A percentile compares a stretch with the other conserved stretches of the same genome.
Evolutionary conservation across 2,113 vertebrate species (phyloP).

Genomic region (Benitochromis conjunctus): DNA sequence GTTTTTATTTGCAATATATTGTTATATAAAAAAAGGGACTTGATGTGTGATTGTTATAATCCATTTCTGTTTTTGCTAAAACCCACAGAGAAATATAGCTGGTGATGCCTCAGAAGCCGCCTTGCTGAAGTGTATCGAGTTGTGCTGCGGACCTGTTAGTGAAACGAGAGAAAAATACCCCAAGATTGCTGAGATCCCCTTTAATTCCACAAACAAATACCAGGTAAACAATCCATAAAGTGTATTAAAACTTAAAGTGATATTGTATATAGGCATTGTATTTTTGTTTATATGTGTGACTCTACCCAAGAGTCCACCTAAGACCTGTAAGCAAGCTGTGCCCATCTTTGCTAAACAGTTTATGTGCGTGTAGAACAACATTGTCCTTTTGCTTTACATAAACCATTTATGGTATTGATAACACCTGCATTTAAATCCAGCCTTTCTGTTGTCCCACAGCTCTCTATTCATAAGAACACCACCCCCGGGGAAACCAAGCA

Average conservation of each 20-base stretch:
- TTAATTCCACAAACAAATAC: constrained; percentile 58
- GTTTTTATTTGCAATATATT: background rate
- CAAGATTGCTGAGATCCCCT: constrained; percentile 87
- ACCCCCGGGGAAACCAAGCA: constrained; percentile 72
- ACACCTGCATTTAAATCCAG: background rate
- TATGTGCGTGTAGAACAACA: background rate
- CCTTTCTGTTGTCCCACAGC: constrained; percentile 50
- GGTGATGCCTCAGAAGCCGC: constrained; percentile 89
- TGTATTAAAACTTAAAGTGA: background rate
- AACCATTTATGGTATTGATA: background rate
- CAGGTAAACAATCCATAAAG: constrained; percentile 72
- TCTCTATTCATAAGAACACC: constrained; percentile 84
- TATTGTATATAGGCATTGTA: background rate
- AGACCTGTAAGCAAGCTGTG: background rate
- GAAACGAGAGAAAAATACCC: constrained; percentile 82
- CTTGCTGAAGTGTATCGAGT: constrained; percentile 79
- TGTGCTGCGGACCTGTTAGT: constrained; percentile 66
- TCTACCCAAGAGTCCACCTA: background rate
- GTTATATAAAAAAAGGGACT: background rate
- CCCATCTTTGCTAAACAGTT: background rate
- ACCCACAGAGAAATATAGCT: constrained; percentile 79
- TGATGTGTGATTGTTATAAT: background rate
- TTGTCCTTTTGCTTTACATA: background rate
- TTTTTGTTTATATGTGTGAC: background rate
- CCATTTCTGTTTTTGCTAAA: background rate